A percentile compares a stretch with the other conserved stretches of the same genome.
Evolutionary conservation across 2,113 vertebrate genomes (phyloP).

Genomic region (Monopterus albus): DNA sequence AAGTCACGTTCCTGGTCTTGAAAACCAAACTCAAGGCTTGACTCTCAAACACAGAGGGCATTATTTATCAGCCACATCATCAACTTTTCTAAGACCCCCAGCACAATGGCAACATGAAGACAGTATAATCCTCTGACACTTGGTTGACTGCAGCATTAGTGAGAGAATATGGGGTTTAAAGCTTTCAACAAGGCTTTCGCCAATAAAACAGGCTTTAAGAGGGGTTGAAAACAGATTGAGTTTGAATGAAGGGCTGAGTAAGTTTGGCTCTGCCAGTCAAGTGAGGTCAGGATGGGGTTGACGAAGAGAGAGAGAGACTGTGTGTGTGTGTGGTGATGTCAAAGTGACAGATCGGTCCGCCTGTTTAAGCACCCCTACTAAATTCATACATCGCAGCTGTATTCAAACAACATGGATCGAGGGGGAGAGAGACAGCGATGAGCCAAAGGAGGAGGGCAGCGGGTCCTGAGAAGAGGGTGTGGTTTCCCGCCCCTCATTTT

Average conservation of each 20-base stretch:
- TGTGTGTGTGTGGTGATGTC: too few relatives aligned
- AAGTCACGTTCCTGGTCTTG: too few relatives aligned
- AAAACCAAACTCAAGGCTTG: too few relatives aligned
- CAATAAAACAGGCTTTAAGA: slow-evolving; percentile 61
- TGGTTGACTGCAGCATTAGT: slow-evolving; percentile 40
- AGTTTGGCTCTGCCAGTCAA: slow-evolving; percentile 56
- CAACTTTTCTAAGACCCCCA: slow-evolving; percentile 13
- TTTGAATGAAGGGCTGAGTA: slow-evolving; percentile 65
- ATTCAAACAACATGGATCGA: slow-evolving; percentile 73
- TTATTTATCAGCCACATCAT: slow-evolving; percentile 29
- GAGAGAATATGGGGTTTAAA: slow-evolving; percentile 55
- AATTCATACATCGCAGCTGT: slow-evolving; percentile 85
- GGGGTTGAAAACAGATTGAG: slow-evolving; percentile 74
- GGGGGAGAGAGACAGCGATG: slow-evolving; percentile 21
- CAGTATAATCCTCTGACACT: slow-evolving; percentile 45
- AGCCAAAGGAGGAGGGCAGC: slow-evolving; percentile 53
- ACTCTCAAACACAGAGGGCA: too few relatives aligned
- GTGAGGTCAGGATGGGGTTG: slow-evolving; percentile 64
- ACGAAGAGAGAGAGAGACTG: not conserved
- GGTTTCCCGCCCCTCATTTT: slow-evolving; percentile 82
- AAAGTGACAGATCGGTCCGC: slow-evolving; percentile 69
- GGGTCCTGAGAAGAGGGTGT: slow-evolving; percentile 72
- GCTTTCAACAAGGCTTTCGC: slow-evolving; percentile 40
- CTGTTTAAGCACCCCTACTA: slow-evolving; percentile 81
- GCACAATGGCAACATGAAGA: slow-evolving; percentile 47